A percentile compares a stretch with the other conserved stretches of the same genome.
Conservation (phyloP, 2,113 vertebrate species). For the Rutilus rutilus region DNA sequence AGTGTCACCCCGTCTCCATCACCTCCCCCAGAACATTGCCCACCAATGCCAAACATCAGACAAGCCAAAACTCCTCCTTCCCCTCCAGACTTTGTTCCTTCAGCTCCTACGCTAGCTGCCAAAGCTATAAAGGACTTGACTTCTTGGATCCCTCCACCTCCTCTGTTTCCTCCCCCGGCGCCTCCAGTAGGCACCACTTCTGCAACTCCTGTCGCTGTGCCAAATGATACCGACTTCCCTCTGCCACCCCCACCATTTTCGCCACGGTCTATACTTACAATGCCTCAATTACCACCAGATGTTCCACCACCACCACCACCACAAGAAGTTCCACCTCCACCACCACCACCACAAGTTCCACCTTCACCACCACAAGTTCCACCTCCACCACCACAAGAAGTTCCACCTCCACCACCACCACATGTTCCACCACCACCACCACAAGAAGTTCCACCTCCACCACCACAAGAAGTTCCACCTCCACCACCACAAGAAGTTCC, state of each 20-base stretch:
- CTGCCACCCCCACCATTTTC: slow-evolving; percentile 68
- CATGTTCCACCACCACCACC: neutral
- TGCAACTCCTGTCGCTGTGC: slow-evolving; percentile 70
- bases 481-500: slow-evolving; percentile 56
- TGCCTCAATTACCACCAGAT: slow-evolving; percentile 28
- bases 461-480: slow-evolving; percentile 40
- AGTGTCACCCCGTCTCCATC: slow-evolving; percentile 24
- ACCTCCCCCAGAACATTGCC: slow-evolving; percentile 77
- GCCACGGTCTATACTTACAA: slow-evolving; percentile 22
- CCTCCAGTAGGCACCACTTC: slow-evolving; percentile 70
- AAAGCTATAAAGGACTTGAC: slow-evolving; percentile 26
- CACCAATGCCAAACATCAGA: slow-evolving; percentile 76
- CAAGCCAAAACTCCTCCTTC: slow-evolving; percentile 58
- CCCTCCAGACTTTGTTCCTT: neutral
- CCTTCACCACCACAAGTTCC: slow-evolving; percentile 34
- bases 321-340: slow-evolving; percentile 48
- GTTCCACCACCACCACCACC: slow-evolving; percentile 29
- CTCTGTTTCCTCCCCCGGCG: slow-evolving; percentile 83
- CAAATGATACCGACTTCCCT: slow-evolving; percentile 76
- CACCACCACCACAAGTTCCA: slow-evolving; percentile 49
- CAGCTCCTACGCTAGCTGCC: slow-evolving; percentile 3
- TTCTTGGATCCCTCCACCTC: slow-evolving; percentile 47
- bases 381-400: neutral
- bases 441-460: slow-evolving; percentile 28
- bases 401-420: too few species aligned